Evolutionary conservation across 2,113 vertebrate genomes (phyloP), one percentile per base, ranked within the genome.

Genomic region (Galbula dea): DNA sequence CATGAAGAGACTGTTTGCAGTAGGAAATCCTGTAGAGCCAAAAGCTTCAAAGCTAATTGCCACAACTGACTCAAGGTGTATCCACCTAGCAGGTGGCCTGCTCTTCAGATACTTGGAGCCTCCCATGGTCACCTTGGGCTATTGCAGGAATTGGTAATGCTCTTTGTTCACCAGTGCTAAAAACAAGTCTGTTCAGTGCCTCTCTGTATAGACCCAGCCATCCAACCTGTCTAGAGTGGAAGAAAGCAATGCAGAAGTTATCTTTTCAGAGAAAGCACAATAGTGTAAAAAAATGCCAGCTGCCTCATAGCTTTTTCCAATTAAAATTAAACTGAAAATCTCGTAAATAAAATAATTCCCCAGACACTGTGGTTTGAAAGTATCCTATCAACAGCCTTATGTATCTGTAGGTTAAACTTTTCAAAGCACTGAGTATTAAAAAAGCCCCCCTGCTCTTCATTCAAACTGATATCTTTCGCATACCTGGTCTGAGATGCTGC

Each of bases 151-250:
- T 72, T 18, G 3, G 74, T 52, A 32, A 54, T 17, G 30, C n/a
- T 80, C 9, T 51, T 72, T 32, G 30, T 32, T 83, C 29, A n/a
- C 24, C 9, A 2, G 13, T 36, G 48, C 18, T 36, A 29, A 85
- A 39, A 80, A 7, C 13, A 3, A 14, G 27, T 23, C 37, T 3
- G 0, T 49, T 43, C 0, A 0, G 71, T 49, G 65, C 30, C 32
- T 41, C 24, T 61, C 43, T 32, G 8, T 19, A 1, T 9, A 32
- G 54, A 59, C 39, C 36, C 43, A 46, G 32, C 54, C n/a, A 14
- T 36, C 29, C 36, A 80, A 3, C 22, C 6, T 23, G n/a, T 48
- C 57, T 23, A 18, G 48, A 72, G 15, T 19, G 23, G 15, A 71
- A 77, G 37, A 54, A 67, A 76, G 36, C 8, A 26, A 11, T 32